phyloP scores from a whole-genome alignment of 2,888 invertebrate genomes.

The Leucozona laternaria region DNA sequence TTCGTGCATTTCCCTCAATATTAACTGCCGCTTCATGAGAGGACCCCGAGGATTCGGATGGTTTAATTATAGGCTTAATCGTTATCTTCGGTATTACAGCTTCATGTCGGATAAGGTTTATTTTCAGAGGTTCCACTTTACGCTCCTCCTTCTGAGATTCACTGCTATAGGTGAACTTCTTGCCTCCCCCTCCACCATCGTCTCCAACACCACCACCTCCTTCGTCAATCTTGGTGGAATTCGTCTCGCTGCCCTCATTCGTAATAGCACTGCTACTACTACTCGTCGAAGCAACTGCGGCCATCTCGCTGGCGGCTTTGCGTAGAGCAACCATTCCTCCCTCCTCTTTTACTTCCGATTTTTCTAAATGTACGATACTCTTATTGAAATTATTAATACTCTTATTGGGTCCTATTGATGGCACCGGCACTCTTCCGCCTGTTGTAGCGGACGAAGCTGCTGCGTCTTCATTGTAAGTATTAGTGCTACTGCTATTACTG shows the following conservation, averaged over 20 bases:
- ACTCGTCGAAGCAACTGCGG: constrained; percentile 59
- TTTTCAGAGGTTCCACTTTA: constrained; percentile 84
- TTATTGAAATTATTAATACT: constrained; percentile 80
- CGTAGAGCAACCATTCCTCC: constrained; percentile 59
- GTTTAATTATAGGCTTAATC: constrained; percentile 80
- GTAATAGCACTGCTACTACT: constrained; percentile 76
- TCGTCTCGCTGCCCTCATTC: constrained; percentile 61
- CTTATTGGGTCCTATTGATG: constrained; percentile 81
- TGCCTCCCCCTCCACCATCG: constrained; percentile 61
- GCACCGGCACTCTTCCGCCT: constrained; percentile 75
- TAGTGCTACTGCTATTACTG: constrained; percentile 48
- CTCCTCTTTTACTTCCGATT: constrained; percentile 72
- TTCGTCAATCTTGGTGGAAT: constrained; percentile 74
- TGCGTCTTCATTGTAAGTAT: constrained; percentile 61
- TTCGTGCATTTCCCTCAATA: constrained; percentile 48
- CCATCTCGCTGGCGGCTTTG: constrained; percentile 62
- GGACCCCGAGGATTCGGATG: constrained; percentile 79
- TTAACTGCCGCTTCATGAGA: constrained; percentile 79
- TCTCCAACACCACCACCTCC: constrained; percentile 62
- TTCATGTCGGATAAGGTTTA: constrained; percentile 80
- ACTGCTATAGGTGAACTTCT: constrained; percentile 65
- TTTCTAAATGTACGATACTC: constrained; percentile 71
- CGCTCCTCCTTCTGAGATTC: constrained; percentile 79
- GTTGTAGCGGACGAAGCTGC: constrained; percentile 71
- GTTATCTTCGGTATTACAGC: constrained; percentile 79